Conservation (phyloP, 2,888 invertebrate genomes). For the Clusia tigrina region DNA sequence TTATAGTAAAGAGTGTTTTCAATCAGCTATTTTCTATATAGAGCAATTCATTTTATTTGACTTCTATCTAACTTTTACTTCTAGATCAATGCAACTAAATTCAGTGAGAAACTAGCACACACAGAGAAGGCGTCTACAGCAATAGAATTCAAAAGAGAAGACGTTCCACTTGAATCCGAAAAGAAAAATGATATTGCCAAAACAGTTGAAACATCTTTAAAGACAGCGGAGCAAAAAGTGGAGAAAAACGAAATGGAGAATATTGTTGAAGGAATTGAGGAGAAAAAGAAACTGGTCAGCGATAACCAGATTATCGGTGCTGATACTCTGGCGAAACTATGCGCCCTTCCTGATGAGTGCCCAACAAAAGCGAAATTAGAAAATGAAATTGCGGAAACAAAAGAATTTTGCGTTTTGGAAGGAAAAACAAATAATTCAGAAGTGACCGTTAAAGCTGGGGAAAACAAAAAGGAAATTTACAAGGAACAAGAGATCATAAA, state of each 20-base stretch:
- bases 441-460: slow-evolving; percentile 13
- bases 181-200: too few species aligned
- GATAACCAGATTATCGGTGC: neutral
- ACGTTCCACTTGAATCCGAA: too few species aligned
- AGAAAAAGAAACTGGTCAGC: slow-evolving; percentile 22
- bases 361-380: neutral
- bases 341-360: neutral
- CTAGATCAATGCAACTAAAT: neutral
- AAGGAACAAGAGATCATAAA: neutral
- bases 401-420: too few species aligned
- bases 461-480: neutral
- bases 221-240: slow-evolving; percentile 17
- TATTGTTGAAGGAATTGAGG: slow-evolving; percentile 21
- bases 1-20: too few species aligned
- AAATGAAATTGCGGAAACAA: neutral
- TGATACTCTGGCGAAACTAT: neutral
- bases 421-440: slow-evolving; percentile 18
- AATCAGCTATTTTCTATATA: neutral
- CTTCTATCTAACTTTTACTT: neutral
- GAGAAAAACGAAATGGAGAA: slow-evolving; percentile 22
- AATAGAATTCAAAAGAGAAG: neutral
- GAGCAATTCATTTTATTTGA: neutral
- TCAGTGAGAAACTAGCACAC: neutral
- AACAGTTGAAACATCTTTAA: too few species aligned
- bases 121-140: neutral